These are phyloP conservation scores for Chrysotoxum bicinctum DNA, from an alignment of 2,888 invertebrate species.

Conservation along the genomic window DNA sequence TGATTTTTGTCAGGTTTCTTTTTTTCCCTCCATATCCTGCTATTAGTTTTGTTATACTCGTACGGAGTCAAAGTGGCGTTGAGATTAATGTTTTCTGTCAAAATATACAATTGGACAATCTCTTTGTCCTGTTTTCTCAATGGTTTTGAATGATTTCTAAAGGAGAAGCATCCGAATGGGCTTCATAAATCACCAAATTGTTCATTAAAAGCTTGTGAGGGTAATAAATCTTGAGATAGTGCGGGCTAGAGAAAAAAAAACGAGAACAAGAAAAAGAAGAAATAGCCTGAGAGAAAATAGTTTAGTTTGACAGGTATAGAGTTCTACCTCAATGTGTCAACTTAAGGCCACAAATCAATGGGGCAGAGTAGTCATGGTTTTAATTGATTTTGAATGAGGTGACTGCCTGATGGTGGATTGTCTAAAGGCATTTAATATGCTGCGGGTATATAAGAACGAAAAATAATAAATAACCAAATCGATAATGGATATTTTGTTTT, in stretches of 20 bases:
- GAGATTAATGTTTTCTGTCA: conserved; percentile 71
- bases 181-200: conserved; percentile 70
- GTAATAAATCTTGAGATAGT: conserved; percentile 64
- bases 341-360: conserved; percentile 68
- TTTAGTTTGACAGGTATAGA: conserved; percentile 53
- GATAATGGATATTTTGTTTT: conserved; percentile 68
- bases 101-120: conserved; percentile 67
- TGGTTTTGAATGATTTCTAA: conserved; percentile 61
- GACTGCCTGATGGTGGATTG: conserved; percentile 19
- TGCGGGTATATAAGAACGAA: conserved; percentile 37
- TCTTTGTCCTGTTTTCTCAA: conserved; percentile 29
- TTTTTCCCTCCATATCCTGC: neutral
- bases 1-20: conserved; percentile 5
- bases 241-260: conserved; percentile 19
- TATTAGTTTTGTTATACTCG: conserved; percentile 21
- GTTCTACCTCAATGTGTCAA: conserved; percentile 65
- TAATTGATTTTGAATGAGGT: conserved; percentile 71
- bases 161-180: conserved; percentile 47
- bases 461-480: conserved; percentile 63
- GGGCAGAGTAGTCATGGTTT: conserved; percentile 53
- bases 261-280: neutral
- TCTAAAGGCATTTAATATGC: conserved; percentile 15
- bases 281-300: conserved; percentile 14
- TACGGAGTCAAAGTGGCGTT: conserved; percentile 54
- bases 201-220: conserved; percentile 71